Evolutionary conservation across 2,888 invertebrate species (phyloP).

Genomic region (Ctena decussata): DNA sequence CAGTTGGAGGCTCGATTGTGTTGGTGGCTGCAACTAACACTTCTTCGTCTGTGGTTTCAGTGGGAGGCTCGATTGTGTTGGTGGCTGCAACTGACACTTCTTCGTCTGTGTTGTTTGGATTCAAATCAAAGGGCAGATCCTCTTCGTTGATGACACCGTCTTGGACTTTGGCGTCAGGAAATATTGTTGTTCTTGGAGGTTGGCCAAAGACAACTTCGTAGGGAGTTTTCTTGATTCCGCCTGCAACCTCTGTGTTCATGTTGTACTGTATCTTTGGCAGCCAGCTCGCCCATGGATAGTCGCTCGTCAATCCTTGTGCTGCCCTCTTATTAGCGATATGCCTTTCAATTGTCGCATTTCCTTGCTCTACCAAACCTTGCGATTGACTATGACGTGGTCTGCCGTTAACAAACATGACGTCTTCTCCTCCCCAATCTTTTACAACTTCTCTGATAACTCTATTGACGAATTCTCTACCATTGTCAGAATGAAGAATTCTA

Average conservation of each 20-base stretch:
- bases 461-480: constrained; percentile 56
- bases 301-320: background rate
- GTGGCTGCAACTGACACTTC: background rate
- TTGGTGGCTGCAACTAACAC: background rate
- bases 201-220: constrained; percentile 30
- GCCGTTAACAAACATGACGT: constrained; percentile 20
- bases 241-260: constrained; percentile 22
- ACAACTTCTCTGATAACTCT: constrained; percentile 31
- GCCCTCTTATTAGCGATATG: constrained; percentile 22
- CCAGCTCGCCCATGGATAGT: constrained; percentile 11
- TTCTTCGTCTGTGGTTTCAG: background rate
- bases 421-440: constrained; percentile 14
- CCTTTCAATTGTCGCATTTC: constrained; percentile 25
- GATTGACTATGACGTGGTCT: constrained; percentile 41
- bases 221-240: background rate
- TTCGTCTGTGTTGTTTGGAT: background rate
- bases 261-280: constrained; percentile 11
- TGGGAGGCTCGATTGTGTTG: background rate
- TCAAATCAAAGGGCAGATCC: background rate
- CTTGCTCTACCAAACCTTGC: constrained; percentile 44
- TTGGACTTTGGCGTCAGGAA: background rate
- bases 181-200: constrained; percentile 5
- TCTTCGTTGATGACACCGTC: background rate
- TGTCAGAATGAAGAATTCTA: constrained; percentile 50
- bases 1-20: background rate